Percentiles rank a stretch among this genome's conserved stretches.
Evolutionary conservation across 2,113 vertebrate species (phyloP).

Genomic region (Catagonus wagneri): DNA sequence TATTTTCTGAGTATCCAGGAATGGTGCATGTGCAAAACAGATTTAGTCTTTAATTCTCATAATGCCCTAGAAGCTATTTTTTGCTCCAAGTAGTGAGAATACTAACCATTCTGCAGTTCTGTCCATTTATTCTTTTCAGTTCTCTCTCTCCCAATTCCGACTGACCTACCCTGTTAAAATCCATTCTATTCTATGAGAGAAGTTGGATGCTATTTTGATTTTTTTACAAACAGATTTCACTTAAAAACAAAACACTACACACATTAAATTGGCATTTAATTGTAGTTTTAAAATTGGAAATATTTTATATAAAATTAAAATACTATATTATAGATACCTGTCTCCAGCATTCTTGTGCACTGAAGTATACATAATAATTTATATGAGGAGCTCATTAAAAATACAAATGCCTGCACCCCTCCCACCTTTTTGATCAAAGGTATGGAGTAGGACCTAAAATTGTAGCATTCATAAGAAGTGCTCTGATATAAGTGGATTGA

Average conservation of each 20-base stretch:
- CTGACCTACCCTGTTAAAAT: background rate
- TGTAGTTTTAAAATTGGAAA: constrained; percentile 26
- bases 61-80: background rate
- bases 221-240: background rate
- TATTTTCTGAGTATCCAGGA: background rate
- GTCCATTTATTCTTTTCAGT: background rate
- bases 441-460: background rate
- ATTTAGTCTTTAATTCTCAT: constrained; percentile 41
- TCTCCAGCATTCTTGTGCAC: background rate
- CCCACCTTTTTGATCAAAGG: background rate
- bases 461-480: background rate
- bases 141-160: background rate
- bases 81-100: background rate
- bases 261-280: background rate
- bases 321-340: background rate
- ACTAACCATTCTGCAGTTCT: background rate
- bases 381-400: constrained; percentile 34
- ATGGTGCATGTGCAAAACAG: background rate
- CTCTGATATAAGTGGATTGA: background rate
- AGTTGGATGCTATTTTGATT: background rate
- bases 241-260: background rate
- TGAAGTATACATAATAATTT: background rate
- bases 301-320: constrained; percentile 58
- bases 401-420: background rate
- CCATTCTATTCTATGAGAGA: background rate